Evolutionary conservation across 2,113 vertebrate genomes (phyloP), one percentile per base, ranked within the genome.

Genomic region (Oncorhynchus mykiss): DNA sequence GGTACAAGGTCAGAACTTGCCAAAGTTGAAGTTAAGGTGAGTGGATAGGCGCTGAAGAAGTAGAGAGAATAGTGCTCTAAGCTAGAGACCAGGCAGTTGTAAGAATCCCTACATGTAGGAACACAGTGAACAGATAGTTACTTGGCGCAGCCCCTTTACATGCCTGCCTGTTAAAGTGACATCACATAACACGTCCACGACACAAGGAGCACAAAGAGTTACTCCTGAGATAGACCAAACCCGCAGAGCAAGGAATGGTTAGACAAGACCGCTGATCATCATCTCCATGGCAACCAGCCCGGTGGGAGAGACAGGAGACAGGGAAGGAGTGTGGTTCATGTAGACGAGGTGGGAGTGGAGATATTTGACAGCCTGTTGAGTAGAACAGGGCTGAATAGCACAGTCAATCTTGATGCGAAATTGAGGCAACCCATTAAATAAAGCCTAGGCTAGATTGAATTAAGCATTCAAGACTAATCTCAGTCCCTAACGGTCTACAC

Each of bases 211-310:
- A 66, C 34, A 76, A 29, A 70, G 65, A 31, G 22, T 11, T 8
- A 18, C 71, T 64, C 20, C 72, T 34, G 67, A 22, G 24, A 73
- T 48, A 65, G 20, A 70, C 34, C 12, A 67, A 73, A 77, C 66
- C 74, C 62, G 72, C 68, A 16, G 76, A 66, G 64, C 45, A 67
- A 74, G 72, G 79, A 74, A 65, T 24, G 60, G n/a, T n/a, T n/a
- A 62, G 59, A 24, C 59, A 62, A 39, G 20, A 60, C 11, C 67
- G 48, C 13, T 71, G 70, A 73, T 71, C 45, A 70, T 74, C 66
- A 72, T 74, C 69, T 72, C 78, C 70, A 74, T n/a, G 62, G 76
- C 49, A 82, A 82, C 81, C 60, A 74, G 72, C 54, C 77, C 66
- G 49, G 6, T 70, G 22, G 51, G 39, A 49, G n/a, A 49, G 68